phyloP scores from a whole-genome alignment of 64 coral and sea anemone species.

The Montipora capricornis region DNA sequence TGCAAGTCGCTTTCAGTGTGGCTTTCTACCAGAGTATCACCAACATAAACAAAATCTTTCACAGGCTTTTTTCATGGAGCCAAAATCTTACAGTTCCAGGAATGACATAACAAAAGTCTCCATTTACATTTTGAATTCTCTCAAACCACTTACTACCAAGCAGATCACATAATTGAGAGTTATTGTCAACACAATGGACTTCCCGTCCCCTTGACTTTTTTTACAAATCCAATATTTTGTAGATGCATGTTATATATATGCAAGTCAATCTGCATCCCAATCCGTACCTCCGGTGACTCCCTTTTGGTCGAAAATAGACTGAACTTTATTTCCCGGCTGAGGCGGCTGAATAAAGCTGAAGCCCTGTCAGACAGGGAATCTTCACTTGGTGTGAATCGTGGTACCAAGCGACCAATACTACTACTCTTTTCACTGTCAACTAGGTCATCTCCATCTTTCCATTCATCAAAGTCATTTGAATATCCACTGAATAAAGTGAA shows the following conservation, averaged over 20 bases:
- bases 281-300: constrained; percentile 33
- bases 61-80: constrained; percentile 27
- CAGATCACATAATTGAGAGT: neutral
- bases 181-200: constrained; percentile 27
- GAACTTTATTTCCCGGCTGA: constrained; percentile 21
- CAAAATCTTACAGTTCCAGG: constrained; percentile 66
- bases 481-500: neutral
- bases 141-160: constrained; percentile 43
- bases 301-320: constrained; percentile 23
- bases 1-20: constrained; percentile 23
- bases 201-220: constrained; percentile 24
- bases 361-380: constrained; percentile 31
- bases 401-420: constrained; percentile 22
- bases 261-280: constrained; percentile 28
- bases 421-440: constrained; percentile 3
- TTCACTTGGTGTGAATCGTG: constrained; percentile 31
- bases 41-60: constrained; percentile 44
- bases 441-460: constrained; percentile 36
- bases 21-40: constrained; percentile 15
- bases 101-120: constrained; percentile 47
- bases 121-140: neutral
- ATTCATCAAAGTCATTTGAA: constrained; percentile 46
- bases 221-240: constrained; percentile 23
- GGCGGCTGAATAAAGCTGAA: constrained; percentile 17
- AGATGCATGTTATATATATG: constrained; percentile 22